These are phyloP conservation scores for Prosopocoilus inquinatus DNA, from an alignment of 2,888 invertebrate genomes.

Conservation along the genomic window DNA sequence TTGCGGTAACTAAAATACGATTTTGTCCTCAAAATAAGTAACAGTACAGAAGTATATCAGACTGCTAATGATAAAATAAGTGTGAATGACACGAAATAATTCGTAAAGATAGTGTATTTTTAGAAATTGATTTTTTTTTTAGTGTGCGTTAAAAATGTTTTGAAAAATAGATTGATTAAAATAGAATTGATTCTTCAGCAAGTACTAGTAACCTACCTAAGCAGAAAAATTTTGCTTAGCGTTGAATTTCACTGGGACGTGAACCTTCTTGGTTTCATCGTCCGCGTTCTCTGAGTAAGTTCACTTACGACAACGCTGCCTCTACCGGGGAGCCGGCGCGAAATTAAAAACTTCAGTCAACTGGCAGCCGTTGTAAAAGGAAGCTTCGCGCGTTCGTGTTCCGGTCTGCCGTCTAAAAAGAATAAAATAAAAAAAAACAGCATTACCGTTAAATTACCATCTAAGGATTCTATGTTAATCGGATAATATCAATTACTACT, in stretches of 20 bases:
- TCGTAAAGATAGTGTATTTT: too few relatives aligned
- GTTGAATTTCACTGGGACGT: constrained; percentile 3
- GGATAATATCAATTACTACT: background rate
- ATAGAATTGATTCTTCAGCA: background rate
- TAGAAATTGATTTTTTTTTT: too few relatives aligned
- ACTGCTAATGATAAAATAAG: too few relatives aligned
- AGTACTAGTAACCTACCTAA: constrained; percentile 13
- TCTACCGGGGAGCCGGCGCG: constrained; percentile 21
- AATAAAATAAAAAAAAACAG: background rate
- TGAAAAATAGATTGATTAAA: background rate
- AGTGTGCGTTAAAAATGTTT: background rate
- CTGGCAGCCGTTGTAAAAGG: constrained; percentile 18
- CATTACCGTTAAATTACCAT: background rate
- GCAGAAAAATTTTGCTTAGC: constrained; percentile 14
- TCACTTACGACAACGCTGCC: constrained; percentile 16
- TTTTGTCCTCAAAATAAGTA: too few relatives aligned
- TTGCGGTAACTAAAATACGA: too few relatives aligned
- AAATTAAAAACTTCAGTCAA: constrained; percentile 27
- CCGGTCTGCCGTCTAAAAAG: constrained; percentile 7
- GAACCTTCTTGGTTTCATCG: background rate
- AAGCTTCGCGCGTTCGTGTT: constrained; percentile 9
- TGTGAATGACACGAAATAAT: too few relatives aligned
- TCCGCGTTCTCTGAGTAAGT: constrained; percentile 2
- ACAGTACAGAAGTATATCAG: too few relatives aligned
- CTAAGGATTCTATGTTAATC: constrained; percentile 1